Evolutionary conservation across 30 jellyfish, hydroid and myxozoan species (phyloP).

Genomic region (Haliclystus octoradiatus): DNA sequence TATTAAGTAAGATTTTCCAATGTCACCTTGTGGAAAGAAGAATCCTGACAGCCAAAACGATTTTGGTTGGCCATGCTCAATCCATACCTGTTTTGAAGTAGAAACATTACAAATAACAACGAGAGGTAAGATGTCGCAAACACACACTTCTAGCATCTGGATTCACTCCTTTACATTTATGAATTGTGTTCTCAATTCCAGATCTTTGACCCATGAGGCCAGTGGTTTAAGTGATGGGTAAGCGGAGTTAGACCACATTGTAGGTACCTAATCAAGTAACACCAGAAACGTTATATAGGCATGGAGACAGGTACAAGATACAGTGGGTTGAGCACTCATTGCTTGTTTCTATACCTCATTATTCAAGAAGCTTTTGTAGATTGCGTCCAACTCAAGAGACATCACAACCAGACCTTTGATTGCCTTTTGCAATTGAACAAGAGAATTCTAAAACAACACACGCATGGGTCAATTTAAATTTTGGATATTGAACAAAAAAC

Average conservation of each 20-base stretch:
- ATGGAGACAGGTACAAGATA: neutral
- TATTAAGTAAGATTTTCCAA: neutral
- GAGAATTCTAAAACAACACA: slow-evolving; percentile 48
- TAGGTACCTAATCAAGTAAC: slow-evolving; percentile 82
- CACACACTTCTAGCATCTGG: neutral
- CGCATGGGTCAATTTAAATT: neutral
- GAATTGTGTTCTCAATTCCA: slow-evolving; percentile 64
- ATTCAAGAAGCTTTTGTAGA: slow-evolving; percentile 67
- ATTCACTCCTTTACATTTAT: slow-evolving; percentile 35
- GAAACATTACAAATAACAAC: neutral
- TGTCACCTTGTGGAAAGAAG: slow-evolving; percentile 90
- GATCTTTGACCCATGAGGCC: slow-evolving; percentile 94
- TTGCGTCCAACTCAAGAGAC: slow-evolving; percentile 84
- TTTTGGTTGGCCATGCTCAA: slow-evolving; percentile 81
- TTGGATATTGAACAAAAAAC: neutral
- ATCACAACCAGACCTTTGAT: slow-evolving; percentile 94
- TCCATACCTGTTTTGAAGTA: slow-evolving; percentile 96
- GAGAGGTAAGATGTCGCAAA: neutral
- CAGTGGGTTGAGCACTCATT: neutral
- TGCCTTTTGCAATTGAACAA: slow-evolving; percentile 76
- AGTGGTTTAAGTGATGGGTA: slow-evolving; percentile 92
- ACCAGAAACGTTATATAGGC: neutral
- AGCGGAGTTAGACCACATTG: slow-evolving; percentile 88
- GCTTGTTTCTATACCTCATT: slow-evolving; percentile 40
- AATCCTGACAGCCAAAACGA: slow-evolving; percentile 97